Percentiles rank a stretch among this genome's conserved stretches.
These are phyloP conservation scores for Albula goreensis DNA, from an alignment of 2,113 vertebrate genomes.

Conservation along the genomic window DNA sequence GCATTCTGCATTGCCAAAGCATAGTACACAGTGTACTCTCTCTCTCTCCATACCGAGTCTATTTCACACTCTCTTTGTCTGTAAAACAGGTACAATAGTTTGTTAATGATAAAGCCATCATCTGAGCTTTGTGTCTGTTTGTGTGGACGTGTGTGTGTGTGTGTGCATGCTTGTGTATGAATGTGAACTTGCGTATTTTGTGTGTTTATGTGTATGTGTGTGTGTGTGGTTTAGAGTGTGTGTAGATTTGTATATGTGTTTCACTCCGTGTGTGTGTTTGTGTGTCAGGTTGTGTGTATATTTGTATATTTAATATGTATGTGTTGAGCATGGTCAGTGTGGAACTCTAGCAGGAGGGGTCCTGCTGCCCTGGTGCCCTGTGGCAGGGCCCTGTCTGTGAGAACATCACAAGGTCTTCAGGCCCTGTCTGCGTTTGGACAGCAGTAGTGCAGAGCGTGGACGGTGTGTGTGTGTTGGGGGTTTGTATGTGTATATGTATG, in stretches of 20 bases:
- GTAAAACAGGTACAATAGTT: background rate
- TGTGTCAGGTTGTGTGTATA: conserved; percentile 36
- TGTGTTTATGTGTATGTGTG: conserved; percentile 19
- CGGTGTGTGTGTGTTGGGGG: too few relatives aligned
- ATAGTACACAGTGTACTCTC: too few relatives aligned
- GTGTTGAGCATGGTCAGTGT: conserved; percentile 48
- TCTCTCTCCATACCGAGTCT: too few relatives aligned
- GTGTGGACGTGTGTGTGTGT: conserved; percentile 4
- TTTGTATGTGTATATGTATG: conserved; percentile 19
- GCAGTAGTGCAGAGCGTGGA: too few relatives aligned
- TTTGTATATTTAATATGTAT: conserved; percentile 13
- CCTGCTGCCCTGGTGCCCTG: conserved; percentile 58
- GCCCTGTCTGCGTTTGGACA: conserved; percentile 38
- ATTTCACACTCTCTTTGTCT: conserved; percentile 25
- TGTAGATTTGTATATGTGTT: too few relatives aligned
- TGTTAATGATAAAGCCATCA: background rate
- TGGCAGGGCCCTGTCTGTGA: conserved; percentile 41
- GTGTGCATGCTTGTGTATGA: background rate
- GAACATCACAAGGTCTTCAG: conserved; percentile 21
- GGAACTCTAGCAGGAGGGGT: conserved; percentile 46
- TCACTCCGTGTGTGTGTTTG: background rate
- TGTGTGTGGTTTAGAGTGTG: background rate
- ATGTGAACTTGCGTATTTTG: conserved; percentile 18
- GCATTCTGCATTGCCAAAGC: too few relatives aligned
- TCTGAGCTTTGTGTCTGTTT: background rate